phyloP scores from a whole-genome alignment of 2,888 invertebrate species.

The Drosophila demipolita region DNA sequence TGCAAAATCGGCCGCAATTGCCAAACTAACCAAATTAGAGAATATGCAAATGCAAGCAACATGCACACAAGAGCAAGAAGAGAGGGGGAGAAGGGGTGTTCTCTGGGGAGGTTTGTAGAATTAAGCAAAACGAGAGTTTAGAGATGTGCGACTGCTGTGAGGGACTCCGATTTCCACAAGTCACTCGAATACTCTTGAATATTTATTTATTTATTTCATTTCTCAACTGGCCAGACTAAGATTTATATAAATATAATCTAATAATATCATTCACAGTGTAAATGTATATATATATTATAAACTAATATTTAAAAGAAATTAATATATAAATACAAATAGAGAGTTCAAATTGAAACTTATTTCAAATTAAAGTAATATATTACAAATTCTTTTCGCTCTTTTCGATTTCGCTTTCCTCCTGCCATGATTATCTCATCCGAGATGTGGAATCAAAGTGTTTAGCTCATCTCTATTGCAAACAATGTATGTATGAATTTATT shows the following conservation, averaged over 20 bases:
- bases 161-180: slow-evolving; percentile 34
- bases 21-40: slow-evolving; percentile 80
- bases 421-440: too few relatives aligned
- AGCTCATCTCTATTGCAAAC: slow-evolving; percentile 33
- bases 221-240: too few relatives aligned
- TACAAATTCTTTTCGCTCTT: not conserved
- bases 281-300: too few relatives aligned
- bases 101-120: slow-evolving; percentile 10
- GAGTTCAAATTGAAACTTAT: not conserved
- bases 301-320: not conserved
- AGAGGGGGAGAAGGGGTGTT: not conserved
- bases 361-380: not conserved
- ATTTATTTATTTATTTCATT: not conserved
- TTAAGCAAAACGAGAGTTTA: slow-evolving; percentile 21
- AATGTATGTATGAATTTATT: slow-evolving; percentile 27
- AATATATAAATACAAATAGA: not conserved
- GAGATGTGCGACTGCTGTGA: slow-evolving; percentile 43
- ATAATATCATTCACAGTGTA: not conserved
- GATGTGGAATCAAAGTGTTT: not conserved
- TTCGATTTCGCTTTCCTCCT: not conserved
- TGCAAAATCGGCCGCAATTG: slow-evolving; percentile 80
- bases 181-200: slow-evolving; percentile 9
- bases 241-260: not conserved
- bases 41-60: slow-evolving; percentile 77
- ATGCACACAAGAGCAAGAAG: slow-evolving; percentile 41